Evolutionary conservation across 2,113 vertebrate species (phyloP).

Genomic region (Plestiodon gilberti): DNA sequence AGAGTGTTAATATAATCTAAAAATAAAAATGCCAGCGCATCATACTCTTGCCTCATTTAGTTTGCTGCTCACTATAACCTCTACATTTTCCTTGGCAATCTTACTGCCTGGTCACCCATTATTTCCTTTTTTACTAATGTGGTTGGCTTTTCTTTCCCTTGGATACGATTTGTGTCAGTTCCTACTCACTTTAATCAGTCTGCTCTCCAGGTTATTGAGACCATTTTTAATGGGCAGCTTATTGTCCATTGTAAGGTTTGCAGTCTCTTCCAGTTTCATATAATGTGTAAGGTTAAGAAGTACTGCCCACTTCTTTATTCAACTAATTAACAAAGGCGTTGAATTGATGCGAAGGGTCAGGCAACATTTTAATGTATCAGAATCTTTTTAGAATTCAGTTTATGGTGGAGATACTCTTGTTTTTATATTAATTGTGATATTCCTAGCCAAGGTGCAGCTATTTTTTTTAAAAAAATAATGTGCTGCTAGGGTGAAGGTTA

Average conservation of each 20-base stretch:
- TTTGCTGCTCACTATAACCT: neutral
- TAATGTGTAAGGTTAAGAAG: neutral
- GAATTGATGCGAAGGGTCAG: neutral
- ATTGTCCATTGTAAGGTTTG: neutral
- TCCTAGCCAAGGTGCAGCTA: neutral
- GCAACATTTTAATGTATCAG: neutral
- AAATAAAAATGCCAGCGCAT: neutral
- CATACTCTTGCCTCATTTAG: neutral
- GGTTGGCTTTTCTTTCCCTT: neutral
- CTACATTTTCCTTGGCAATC: neutral
- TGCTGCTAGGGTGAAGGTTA: neutral
- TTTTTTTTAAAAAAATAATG: neutral
- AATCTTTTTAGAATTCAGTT: neutral
- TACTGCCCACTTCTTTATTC: neutral
- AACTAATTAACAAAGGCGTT: neutral
- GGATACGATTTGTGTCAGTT: neutral
- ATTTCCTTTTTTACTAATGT: neutral
- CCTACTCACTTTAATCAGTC: neutral
- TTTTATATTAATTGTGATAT: neutral
- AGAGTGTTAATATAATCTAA: neutral
- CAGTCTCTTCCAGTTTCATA: neutral
- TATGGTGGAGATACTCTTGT: neutral
- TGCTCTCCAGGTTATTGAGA: neutral
- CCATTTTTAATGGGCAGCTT: neutral
- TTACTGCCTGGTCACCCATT: neutral